Base-by-base conservation (phyloP, 2,888 invertebrate species). In the Eristalis tenax region DNA sequence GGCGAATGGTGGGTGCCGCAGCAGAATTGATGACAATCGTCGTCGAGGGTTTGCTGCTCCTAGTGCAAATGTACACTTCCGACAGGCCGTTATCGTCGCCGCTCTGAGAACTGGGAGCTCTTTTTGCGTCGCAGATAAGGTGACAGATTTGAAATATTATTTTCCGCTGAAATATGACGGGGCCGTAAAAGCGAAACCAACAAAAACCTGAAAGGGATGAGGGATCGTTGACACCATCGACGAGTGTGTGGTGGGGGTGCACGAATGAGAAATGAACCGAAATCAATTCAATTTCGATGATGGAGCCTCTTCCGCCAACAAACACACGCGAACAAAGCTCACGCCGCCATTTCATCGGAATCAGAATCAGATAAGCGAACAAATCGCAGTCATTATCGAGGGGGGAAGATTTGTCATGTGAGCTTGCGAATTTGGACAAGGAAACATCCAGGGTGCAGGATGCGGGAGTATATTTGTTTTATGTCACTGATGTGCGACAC, bases 81-180 rank as follows among this genome's bases (percentile, higher is more conserved):
- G 50, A 50, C 50, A 50, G 18, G 50, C 50, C 50, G 50, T 50
- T 50, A 50, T 50, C 50, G 18, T 50, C 50, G 43, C 6, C 18
- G 50, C 18, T 2, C 50, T 50, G 50, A 10, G 50, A 50, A 10
- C 18, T 28, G 50, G 18, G 50, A 50, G 6, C 18, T 28, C 23
- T 63, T 65, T 15, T 66, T 32, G 10, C 59, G 50, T 22, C 43
- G 13, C 23, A 63, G 69, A 65, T 81, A 81, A 81, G 69, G 50
- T 61, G 71, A 86, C 82, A 82, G 50, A 50, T 82, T 74, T 86
- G 85, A 86, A 78, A 86, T 86, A 86, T 86, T 86, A 70, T 74
- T 76, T 69, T 43, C 43, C 69, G 65, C 50, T 69, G 66, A 86
- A 74, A 61, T 65, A 82, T 82, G 82, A 86, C 73, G 50, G 50